These are phyloP conservation scores for Microcebus murinus DNA, from an alignment of 2,113 vertebrate species.

Conservation along the genomic window DNA sequence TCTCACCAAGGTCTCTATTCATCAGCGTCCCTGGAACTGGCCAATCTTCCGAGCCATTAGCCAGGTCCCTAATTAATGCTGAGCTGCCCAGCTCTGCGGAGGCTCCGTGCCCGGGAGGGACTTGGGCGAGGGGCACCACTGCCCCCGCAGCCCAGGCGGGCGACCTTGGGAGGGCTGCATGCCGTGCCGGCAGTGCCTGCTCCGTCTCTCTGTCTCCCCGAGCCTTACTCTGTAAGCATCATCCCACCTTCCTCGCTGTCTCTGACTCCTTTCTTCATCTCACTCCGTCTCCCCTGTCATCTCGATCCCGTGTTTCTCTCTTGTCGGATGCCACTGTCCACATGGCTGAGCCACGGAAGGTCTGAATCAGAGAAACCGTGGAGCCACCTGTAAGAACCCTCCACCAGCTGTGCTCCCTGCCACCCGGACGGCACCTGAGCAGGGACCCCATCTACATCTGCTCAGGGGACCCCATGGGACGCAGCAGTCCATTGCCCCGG, in stretches of 20 bases:
- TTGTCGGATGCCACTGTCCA: neutral
- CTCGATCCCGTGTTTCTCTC: neutral
- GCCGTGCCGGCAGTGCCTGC: neutral
- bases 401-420: neutral
- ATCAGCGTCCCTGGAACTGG: slow-evolving; percentile 97
- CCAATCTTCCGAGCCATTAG: slow-evolving; percentile 99
- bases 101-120: neutral
- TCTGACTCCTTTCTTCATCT: neutral
- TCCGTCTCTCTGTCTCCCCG: neutral
- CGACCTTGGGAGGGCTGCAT: slow-evolving; percentile 46
- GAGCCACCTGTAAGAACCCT: neutral
- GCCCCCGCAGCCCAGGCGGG: neutral
- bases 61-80: slow-evolving; percentile 94
- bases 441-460: neutral
- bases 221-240: neutral
- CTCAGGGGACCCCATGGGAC: too few relatives aligned
- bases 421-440: neutral
- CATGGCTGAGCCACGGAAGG: neutral
- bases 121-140: neutral
- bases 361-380: neutral
- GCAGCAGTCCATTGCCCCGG: accelerated
- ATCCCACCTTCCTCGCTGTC: accelerated
- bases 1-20: slow-evolving; percentile 97
- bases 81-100: slow-evolving; percentile 83
- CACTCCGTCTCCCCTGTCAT: neutral